A percentile compares a stretch with the other conserved stretches of the same genome.
Conservation (phyloP, 1,140 invertebrate species). For the Cyclargus thomasi region DNA sequence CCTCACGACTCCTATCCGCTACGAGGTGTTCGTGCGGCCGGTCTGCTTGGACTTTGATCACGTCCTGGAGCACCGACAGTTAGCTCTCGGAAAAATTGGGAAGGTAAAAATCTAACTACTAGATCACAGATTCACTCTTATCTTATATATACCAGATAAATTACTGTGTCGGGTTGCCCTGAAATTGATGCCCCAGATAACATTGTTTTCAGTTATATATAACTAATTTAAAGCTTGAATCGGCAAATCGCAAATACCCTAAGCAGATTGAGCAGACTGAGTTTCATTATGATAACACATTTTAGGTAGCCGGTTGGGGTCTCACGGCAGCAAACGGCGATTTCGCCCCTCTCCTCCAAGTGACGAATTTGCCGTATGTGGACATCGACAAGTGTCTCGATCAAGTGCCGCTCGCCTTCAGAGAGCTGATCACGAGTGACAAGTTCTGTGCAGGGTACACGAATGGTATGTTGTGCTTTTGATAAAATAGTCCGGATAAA, state of each 20-base stretch:
- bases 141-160: too few species aligned
- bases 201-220: too few species aligned
- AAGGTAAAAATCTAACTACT: neutral
- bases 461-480: slow-evolving; percentile 31
- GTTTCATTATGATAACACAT: neutral
- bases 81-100: neutral
- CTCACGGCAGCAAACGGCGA: slow-evolving; percentile 29
- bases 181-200: too few species aligned
- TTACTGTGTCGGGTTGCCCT: too few species aligned
- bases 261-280: too few species aligned
- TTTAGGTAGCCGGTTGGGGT: slow-evolving; percentile 57
- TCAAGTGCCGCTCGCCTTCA: slow-evolving; percentile 24
- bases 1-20: slow-evolving; percentile 19
- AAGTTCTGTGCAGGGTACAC: slow-evolving; percentile 46
- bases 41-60: slow-evolving; percentile 60
- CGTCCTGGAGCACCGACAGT: neutral
- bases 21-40: slow-evolving; percentile 31
- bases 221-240: too few species aligned
- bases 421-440: slow-evolving; percentile 34
- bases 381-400: slow-evolving; percentile 31
- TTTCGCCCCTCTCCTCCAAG: slow-evolving; percentile 28
- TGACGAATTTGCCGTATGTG: slow-evolving; percentile 38
- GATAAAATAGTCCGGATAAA: too few species aligned
- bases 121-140: too few species aligned
- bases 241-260: too few species aligned